Evolutionary conservation across 2,797 vertebrate species (phyloP), one percentile per base, ranked within the genome.

Genomic region (Uromys caudimaculatus): DNA sequence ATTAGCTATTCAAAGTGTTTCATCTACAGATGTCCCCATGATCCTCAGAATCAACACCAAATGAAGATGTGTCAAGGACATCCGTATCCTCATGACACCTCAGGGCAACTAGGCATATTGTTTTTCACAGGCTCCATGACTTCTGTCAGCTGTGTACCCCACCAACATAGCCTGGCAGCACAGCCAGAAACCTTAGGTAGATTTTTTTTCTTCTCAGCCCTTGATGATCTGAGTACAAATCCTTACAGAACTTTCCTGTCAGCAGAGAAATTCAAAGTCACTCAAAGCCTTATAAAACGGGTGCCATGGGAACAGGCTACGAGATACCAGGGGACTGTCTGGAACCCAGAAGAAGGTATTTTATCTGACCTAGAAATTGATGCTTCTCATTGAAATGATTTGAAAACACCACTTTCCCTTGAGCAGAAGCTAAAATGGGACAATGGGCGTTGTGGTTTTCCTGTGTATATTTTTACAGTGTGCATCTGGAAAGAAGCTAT

Each of bases 391-490:
- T 50, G 52, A 95, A 95, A 93, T 60, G 4, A 78, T 94, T 58
- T 93, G 58, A 97, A 97, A 98, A 95, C 93, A 84, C 77, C 83
- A 92, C 95, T 85, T 91, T 58, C 7, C 35, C 24, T 62, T 4
- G 0, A 93, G 87, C 88, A 85, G 95, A 96, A 94, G 52, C 89
- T 93, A 50, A 97, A 91, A 79, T 41, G 76, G 71, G 78, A 92
- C 90, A 95, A 91, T 6, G 95, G 84, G 64, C 10, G 7, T 29
- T 96, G 69, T 93, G 86, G 27, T 89, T 97, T 97, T 98, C 86
- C 95, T 94, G 88, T 85, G 89, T 84, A 11, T 94, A 92, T 76
- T 96, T 97, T 97, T 89, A 79, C 85, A 41, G 3, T 14, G 9
- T 35, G 7, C 71, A 21, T 95, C 89, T 90, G 91, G 50, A 90